Percentiles rank a stretch among this genome's conserved stretches.
Conservation (phyloP, 2,797 vertebrate species). For the Mormyrus proboscirostris region DNA sequence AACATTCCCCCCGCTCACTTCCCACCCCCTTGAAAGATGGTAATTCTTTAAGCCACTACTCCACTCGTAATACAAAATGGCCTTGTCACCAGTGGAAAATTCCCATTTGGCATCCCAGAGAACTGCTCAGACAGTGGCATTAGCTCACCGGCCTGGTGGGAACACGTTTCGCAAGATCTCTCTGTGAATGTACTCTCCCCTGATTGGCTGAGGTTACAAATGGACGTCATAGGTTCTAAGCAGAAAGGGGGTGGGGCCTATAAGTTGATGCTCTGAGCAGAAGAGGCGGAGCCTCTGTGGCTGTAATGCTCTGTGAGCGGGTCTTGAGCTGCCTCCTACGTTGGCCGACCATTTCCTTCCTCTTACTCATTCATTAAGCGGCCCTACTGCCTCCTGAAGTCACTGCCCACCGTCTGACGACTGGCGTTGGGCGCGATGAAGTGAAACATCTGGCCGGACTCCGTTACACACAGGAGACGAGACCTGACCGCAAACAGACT, state of each 20-base stretch:
- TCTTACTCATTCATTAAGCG: slow-evolving; percentile 30
- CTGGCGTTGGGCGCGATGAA: background rate
- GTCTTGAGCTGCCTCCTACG: slow-evolving; percentile 17
- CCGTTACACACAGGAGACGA: background rate
- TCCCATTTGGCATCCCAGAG: slow-evolving; percentile 13
- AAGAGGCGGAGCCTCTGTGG: background rate
- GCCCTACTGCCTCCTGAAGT: background rate
- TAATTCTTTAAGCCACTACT: background rate
- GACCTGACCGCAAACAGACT: background rate
- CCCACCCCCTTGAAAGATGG: background rate
- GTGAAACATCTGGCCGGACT: background rate
- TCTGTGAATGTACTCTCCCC: slow-evolving; percentile 3
- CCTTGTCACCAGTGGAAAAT: slow-evolving; percentile 17
- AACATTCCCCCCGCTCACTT: background rate
- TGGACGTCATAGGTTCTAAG: background rate
- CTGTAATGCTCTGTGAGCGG: background rate
- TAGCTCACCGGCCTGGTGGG: background rate
- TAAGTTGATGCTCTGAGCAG: background rate
- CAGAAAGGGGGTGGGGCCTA: background rate
- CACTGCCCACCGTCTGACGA: background rate
- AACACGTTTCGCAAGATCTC: background rate
- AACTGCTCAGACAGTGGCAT: slow-evolving; percentile 8
- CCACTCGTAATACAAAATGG: slow-evolving; percentile 1
- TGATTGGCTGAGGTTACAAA: slow-evolving; percentile 10
- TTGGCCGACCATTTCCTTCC: slow-evolving; percentile 44